Conservation (phyloP, 2,888 invertebrate genomes). For the Lepidocyrtoides sp. region DNA sequence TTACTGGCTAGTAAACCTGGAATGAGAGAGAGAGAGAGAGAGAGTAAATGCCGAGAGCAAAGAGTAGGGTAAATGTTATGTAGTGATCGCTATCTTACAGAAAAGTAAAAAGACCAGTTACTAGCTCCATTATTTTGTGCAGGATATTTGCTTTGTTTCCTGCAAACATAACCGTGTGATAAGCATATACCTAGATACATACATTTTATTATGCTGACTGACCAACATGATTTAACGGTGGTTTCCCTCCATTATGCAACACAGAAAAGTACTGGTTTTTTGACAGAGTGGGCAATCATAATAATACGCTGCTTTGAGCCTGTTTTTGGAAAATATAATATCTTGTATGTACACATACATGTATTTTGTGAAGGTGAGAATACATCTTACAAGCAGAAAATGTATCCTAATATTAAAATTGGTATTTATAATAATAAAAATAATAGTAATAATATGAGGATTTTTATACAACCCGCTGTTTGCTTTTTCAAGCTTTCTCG, state of each 20-base stretch:
- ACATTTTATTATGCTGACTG: background rate
- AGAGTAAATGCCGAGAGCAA: background rate
- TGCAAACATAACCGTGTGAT: constrained; percentile 19
- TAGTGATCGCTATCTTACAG: constrained; percentile 57
- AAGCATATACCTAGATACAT: constrained; percentile 16
- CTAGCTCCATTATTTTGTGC: constrained; percentile 42
- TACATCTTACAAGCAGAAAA: background rate
- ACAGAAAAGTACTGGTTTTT: constrained; percentile 16
- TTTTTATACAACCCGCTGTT: background rate
- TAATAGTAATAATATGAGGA: background rate
- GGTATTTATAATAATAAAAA: background rate
- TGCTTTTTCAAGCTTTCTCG: constrained; percentile 31
- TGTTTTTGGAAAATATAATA: background rate
- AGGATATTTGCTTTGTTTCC: constrained; percentile 71
- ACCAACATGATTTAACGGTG: constrained; percentile 1
- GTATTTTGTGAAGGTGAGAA: too few relatives aligned
- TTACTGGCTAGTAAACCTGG: background rate
- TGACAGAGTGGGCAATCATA: constrained; percentile 47
- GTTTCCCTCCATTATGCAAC: background rate
- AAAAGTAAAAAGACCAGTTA: constrained; percentile 42
- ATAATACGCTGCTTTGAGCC: constrained; percentile 37
- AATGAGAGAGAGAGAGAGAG: background rate
- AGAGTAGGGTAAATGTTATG: constrained; percentile 7
- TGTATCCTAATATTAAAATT: background rate
- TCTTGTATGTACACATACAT: background rate